Evolutionary conservation across 2,113 vertebrate species (phyloP), one percentile per base, ranked within the genome.

Genomic region (Dipodomys spectabilis): DNA sequence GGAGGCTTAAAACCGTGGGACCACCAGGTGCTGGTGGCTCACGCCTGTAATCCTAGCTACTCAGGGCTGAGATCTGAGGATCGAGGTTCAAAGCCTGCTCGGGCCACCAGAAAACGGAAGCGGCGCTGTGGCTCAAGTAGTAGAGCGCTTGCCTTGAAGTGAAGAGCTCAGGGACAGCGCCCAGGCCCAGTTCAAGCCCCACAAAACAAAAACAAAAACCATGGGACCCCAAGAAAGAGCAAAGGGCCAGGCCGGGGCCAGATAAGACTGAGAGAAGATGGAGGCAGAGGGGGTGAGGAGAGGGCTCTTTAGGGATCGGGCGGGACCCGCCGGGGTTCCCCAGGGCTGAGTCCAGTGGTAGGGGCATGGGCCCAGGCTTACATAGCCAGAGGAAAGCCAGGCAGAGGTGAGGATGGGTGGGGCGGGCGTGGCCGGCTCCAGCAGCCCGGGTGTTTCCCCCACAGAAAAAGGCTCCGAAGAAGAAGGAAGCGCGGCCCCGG

Each of bases 381-480:
- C 67, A 27, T 0, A 9, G 25, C 30, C 4, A 19, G 8, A 25
- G n/a, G 45, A 78, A 32, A 16, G 78, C 19, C 49, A 62, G 72
- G n/a, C 67, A 45, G 35, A 39, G 53, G 53, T 23, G 65, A 77
- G 53, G 35, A 35, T 11, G 1, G 8, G 6, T 18, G 80, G n/a
- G 53, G 23, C 27, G 45, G 45, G 11, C 1, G 10, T 72, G 83
- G 83, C 23, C 18, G 18, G 19, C 32, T 89, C 9, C 0, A 22
- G 53, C 35, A 92, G 75, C 16, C 86, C 44, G 0, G 0, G 79
- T 44, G 13, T 86, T 90, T 96, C n/a, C 78, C 93, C 95, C 64
- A 75, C 91, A 98, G 98, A 98, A 92, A 95, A 98, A 94, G 0
- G 32, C 87, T 4, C 53, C 86, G 1, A 74, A 0, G 6, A 98